Conservation (phyloP, 1,140 invertebrate genomes). For the Bursaphelenchus mucronatus region DNA sequence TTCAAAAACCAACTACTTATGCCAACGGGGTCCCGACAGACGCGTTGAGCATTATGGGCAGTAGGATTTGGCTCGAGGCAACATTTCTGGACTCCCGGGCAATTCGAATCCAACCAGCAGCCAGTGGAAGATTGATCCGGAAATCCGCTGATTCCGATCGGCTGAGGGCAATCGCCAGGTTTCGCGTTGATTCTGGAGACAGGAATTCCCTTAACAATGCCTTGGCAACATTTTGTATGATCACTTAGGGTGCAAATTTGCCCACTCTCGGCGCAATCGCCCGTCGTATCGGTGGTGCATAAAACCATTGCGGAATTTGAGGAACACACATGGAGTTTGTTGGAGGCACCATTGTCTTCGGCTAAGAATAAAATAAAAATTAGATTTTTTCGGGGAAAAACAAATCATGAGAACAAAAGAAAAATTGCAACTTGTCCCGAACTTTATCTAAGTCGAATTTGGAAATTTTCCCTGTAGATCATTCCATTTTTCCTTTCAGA, state of each 20-base stretch:
- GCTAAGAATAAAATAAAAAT: too few relatives aligned
- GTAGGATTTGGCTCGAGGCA: constrained; percentile 47
- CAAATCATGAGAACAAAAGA: too few relatives aligned
- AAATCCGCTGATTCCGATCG: constrained; percentile 40
- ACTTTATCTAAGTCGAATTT: too few relatives aligned
- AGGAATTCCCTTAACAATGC: constrained; percentile 36
- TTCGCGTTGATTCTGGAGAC: constrained; percentile 46
- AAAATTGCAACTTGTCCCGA: too few relatives aligned
- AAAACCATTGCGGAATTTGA: constrained; percentile 16
- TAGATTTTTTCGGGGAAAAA: too few relatives aligned
- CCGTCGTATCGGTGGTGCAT: constrained; percentile 8
- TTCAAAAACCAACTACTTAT: constrained; percentile 36
- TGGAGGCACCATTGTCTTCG: neutral
- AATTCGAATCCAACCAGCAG: constrained; percentile 46
- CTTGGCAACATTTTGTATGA: constrained; percentile 36
- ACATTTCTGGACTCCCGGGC: constrained; percentile 49
- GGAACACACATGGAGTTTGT: constrained; percentile 12
- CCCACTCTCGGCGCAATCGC: constrained; percentile 44
- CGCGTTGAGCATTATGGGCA: constrained; percentile 28
- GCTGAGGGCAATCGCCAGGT: constrained; percentile 39
- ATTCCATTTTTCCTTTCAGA: constrained; percentile 13
- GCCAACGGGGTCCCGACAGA: constrained; percentile 45
- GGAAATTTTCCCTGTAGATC: constrained; percentile 13
- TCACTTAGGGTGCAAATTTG: constrained; percentile 42
- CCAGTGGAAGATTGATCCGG: constrained; percentile 34